Conservation (phyloP, 2,113 vertebrate genomes). For the Cisticola juncidis region DNA sequence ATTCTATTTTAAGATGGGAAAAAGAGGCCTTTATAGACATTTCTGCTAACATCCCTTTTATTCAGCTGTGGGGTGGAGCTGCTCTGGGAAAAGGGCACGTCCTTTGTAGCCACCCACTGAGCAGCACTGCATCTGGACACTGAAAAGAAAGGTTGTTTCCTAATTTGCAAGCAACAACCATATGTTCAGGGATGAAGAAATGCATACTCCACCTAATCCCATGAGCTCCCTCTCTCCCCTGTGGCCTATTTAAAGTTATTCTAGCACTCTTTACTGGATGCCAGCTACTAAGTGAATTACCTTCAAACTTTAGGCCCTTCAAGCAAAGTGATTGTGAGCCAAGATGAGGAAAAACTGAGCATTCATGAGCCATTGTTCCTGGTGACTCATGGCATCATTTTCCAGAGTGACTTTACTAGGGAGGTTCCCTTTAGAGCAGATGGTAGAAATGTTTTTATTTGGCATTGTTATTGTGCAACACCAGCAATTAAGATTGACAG, state of each 20-base stretch:
- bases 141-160: neutral
- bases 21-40: neutral
- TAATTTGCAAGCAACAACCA: neutral
- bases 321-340: neutral
- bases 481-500: neutral
- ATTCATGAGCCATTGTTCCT: neutral
- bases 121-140: neutral
- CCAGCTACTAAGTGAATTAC: neutral
- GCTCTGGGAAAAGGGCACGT: neutral
- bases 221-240: neutral
- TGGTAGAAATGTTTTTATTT: neutral
- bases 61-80: neutral
- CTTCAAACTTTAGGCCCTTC: neutral
- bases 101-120: neutral
- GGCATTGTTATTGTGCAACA: neutral
- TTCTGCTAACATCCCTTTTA: neutral
- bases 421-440: neutral
- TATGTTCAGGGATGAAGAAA: neutral
- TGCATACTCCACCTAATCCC: neutral
- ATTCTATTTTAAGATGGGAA: neutral
- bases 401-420: neutral
- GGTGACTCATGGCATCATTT: conserved; percentile 15
- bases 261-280: neutral
- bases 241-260: conserved; percentile 1
- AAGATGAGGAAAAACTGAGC: neutral